These are phyloP conservation scores for Phoenoteleia sp. DNA, from an alignment of 2,888 invertebrate species.

Conservation along the genomic window DNA sequence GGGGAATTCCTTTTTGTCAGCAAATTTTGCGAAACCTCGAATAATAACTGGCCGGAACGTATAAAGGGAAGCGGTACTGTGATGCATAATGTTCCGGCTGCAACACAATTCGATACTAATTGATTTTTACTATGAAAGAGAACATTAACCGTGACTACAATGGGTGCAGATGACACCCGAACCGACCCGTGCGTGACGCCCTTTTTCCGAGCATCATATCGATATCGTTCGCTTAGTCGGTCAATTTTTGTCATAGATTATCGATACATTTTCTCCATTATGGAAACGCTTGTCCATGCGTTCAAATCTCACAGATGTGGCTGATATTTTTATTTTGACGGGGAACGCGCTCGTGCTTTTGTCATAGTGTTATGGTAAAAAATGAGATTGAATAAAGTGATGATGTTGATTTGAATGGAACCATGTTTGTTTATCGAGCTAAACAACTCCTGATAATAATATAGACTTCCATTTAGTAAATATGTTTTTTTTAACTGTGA, in stretches of 20 bases:
- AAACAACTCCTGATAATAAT: too few species aligned
- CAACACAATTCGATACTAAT: conserved; percentile 82
- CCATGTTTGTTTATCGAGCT: too few species aligned
- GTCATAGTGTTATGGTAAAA: too few species aligned
- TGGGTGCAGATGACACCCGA: conserved; percentile 80
- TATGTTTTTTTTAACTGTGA: too few species aligned
- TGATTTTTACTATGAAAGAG: conserved; percentile 80
- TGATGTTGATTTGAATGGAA: too few species aligned
- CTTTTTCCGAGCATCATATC: conserved; percentile 74
- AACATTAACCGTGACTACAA: conserved; percentile 84
- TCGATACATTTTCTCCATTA: conserved; percentile 34
- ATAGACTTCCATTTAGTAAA: too few species aligned
- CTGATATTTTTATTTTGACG: too few species aligned
- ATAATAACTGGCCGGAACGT: conserved; percentile 61
- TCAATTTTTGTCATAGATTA: conserved; percentile 58
- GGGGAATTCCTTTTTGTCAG: conserved; percentile 25
- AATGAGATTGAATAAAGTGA: too few species aligned
- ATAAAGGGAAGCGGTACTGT: conserved; percentile 65
- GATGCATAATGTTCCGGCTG: conserved; percentile 71
- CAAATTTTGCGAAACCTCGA: conserved; percentile 56
- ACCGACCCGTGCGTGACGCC: conserved; percentile 83
- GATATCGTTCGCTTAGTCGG: conserved; percentile 61
- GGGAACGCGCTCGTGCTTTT: too few species aligned
- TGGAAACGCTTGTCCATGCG: conserved; percentile 16
- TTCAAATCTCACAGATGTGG: too few species aligned